Conservation (phyloP, 2,797 vertebrate species). For the Glyptemys insculpta region DNA sequence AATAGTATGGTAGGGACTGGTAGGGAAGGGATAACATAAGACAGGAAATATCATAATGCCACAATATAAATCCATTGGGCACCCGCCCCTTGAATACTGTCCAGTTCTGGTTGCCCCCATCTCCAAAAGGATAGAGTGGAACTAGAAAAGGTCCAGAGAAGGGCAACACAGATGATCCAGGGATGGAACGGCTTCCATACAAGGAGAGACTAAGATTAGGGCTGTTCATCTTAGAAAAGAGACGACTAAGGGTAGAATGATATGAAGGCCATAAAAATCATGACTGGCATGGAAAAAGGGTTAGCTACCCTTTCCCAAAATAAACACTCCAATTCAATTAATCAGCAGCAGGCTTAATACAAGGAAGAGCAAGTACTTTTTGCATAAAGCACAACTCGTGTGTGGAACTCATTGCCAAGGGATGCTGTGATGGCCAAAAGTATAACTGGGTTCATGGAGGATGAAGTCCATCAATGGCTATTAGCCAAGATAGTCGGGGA, state of each 20-base stretch:
- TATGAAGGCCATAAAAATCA: not conserved
- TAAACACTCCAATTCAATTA: not conserved
- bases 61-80: not conserved
- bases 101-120: not conserved
- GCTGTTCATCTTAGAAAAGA: not conserved
- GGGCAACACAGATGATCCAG: not conserved
- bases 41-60: not conserved
- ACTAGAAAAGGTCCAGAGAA: not conserved
- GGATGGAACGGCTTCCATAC: not conserved
- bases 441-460: not conserved
- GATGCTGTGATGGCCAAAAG: not conserved
- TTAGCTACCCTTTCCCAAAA: not conserved
- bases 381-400: rapidly evolving
- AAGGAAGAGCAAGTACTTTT: not conserved
- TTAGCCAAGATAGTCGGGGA: not conserved
- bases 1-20: not conserved
- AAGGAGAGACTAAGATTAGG: not conserved
- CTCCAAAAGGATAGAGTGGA: not conserved
- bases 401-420: not conserved
- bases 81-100: not conserved
- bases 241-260: not conserved
- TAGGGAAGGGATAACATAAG: not conserved
- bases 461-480: not conserved
- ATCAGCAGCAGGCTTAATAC: not conserved
- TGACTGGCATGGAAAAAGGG: not conserved